These are phyloP conservation scores for Contarinia nasturtii DNA, from an alignment of 1,140 invertebrate genomes.

Conservation along the genomic window DNA sequence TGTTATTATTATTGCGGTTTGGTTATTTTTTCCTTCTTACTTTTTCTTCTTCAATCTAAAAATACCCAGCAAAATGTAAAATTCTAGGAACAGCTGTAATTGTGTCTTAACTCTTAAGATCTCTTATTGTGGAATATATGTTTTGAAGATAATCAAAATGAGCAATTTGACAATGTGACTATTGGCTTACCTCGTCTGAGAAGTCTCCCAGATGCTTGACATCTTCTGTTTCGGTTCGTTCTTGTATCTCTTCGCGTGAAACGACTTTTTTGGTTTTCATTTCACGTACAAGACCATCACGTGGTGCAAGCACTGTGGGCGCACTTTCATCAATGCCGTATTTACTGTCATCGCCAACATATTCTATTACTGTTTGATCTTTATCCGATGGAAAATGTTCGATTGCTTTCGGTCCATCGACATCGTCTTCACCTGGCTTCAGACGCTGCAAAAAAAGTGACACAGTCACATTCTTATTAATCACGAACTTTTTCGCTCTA, in stretches of 20 bases:
- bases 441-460: conserved; percentile 2
- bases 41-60: too few relatives aligned
- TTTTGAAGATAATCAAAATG: too few relatives aligned
- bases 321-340: conserved; percentile 6
- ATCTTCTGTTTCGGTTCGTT: conserved; percentile 63
- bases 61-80: too few relatives aligned
- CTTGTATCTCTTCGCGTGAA: conserved; percentile 64
- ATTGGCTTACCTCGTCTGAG: conserved; percentile 54
- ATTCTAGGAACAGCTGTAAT: too few relatives aligned
- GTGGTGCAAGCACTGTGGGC: conserved; percentile 12
- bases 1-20: too few relatives aligned
- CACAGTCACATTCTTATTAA: not conserved
- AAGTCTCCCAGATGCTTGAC: conserved; percentile 61
- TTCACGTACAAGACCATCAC: conserved; percentile 55
- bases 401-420: conserved; percentile 2
- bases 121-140: too few relatives aligned
- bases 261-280: conserved; percentile 57
- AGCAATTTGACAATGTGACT: not conserved
- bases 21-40: too few relatives aligned
- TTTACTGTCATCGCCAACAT: not conserved
- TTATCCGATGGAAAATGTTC: conserved; percentile 1
- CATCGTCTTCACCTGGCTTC: conserved; percentile 2
- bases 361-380: conserved; percentile 9
- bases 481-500: not conserved
- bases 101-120: too few relatives aligned